Percentiles rank a stretch among this genome's conserved stretches.
Conservation (phyloP, 2,888 invertebrate genomes). For the Selenia dentaria region DNA sequence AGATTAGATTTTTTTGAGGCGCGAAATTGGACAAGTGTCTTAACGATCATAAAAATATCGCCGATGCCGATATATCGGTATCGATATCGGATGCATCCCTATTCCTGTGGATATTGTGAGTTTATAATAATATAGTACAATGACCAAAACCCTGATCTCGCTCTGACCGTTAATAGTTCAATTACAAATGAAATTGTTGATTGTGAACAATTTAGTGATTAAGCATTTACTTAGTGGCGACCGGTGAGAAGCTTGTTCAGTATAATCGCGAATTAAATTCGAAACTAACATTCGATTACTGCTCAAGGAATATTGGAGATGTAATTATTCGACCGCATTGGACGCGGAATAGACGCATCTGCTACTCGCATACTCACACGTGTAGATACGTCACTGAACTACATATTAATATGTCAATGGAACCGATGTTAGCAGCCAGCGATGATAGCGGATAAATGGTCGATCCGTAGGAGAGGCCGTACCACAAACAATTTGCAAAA, state of each 20-base stretch:
- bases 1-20: no score
- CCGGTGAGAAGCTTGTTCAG: slow-evolving; percentile 18
- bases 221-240: slow-evolving; percentile 12
- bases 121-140: no score
- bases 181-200: slow-evolving; percentile 26
- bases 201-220: slow-evolving; percentile 14
- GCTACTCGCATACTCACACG: slow-evolving; percentile 5
- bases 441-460: no score
- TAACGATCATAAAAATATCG: no score
- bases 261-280: slow-evolving; percentile 27
- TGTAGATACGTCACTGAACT: slow-evolving; percentile 2
- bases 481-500: no score
- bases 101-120: no score
- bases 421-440: no score
- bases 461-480: no score
- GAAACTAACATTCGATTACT: slow-evolving; percentile 9
- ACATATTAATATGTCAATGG: no score
- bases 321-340: slow-evolving; percentile 11
- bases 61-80: no score
- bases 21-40: no score
- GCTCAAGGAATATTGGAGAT: slow-evolving; percentile 25
- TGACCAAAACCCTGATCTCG: slow-evolving; percentile 25
- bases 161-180: slow-evolving; percentile 20
- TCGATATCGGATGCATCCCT: no score
- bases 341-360: slow-evolving; percentile 18